These are phyloP conservation scores for Perodicticus potto DNA, from an alignment of 2,797 vertebrate genomes.

Conservation along the genomic window DNA sequence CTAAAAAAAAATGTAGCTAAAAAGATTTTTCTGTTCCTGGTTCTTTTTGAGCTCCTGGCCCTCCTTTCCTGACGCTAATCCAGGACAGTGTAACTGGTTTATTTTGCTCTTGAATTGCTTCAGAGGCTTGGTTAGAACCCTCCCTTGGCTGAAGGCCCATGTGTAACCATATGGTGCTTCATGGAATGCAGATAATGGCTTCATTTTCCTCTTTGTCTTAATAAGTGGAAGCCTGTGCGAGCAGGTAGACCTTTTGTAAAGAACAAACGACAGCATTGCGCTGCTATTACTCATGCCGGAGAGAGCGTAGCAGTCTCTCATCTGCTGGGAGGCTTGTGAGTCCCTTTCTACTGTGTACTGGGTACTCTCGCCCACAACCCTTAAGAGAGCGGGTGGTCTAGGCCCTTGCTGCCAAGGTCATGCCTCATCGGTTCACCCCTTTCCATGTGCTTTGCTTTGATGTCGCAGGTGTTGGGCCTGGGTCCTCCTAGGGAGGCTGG, in stretches of 20 bases:
- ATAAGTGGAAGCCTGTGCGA: conserved; percentile 80
- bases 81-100: background rate
- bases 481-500: background rate
- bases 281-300: background rate
- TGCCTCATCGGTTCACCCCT: background rate
- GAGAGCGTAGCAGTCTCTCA: background rate
- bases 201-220: conserved; percentile 78
- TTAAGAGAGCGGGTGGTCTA: background rate
- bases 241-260: conserved; percentile 71
- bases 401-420: background rate
- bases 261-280: background rate
- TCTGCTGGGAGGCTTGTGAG: background rate
- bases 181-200: conserved; percentile 85
- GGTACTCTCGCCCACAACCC: background rate
- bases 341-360: background rate
- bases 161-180: conserved; percentile 70
- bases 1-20: background rate
- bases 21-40: background rate
- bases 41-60: background rate
- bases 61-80: background rate
- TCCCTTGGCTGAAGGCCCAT: conserved; percentile 80
- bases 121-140: conserved; percentile 74
- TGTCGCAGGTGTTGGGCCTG: background rate
- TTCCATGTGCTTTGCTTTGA: background rate
- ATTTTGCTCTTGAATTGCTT: conserved; percentile 64